Evolutionary conservation across 2,113 vertebrate species (phyloP), one percentile per base, ranked within the genome.

Genomic region (Prietella phreatophila): DNA sequence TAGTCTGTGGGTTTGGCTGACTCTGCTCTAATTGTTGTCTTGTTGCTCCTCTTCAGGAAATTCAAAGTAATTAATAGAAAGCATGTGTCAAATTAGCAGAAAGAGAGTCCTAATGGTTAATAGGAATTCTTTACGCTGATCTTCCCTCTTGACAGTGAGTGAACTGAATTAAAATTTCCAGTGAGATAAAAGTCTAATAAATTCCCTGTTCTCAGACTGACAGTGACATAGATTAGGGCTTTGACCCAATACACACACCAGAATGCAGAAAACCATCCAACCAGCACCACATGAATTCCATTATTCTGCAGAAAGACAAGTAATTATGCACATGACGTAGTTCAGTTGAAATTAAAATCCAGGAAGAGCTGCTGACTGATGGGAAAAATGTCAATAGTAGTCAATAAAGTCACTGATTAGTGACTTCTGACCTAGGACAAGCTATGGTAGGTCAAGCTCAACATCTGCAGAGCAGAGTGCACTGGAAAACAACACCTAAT

Each of bases 381-480:
- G 92, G 88, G 91, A 92, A 91, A 92, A 92, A 91, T 85, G 89
- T 90, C 69, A 90, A 90, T 87, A 89, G 88, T 89, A 91, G 89
- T 88, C 86, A 84, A 60, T 91, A 86, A 88, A 90, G 88, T 92
- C 93, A 88, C 53, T 91, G 92, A 93, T 93, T 93, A 94, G 90
- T 71, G 36, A 79, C 89, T 91, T 84, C 84, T 92, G 93, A 94
- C 90, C 93, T 92, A 93, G 58, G 67, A 39, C 91, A 89, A 58
- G 87, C 92, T 25, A 5, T 75, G 25, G 22, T 75, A 75, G 71
- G 71, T 47, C 88, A 91, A 88, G 93, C 88, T 92, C 92, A 93
- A 94, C 95, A 94, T 92, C 94, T 95, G 94, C 92, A 92, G 91
- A 91, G 93, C 86, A 92, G 78, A 91, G 89, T 58, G 88, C 86